Base-by-base conservation (phyloP, 92 coral and sea anemone genomes). In the Porites lobata region DNA sequence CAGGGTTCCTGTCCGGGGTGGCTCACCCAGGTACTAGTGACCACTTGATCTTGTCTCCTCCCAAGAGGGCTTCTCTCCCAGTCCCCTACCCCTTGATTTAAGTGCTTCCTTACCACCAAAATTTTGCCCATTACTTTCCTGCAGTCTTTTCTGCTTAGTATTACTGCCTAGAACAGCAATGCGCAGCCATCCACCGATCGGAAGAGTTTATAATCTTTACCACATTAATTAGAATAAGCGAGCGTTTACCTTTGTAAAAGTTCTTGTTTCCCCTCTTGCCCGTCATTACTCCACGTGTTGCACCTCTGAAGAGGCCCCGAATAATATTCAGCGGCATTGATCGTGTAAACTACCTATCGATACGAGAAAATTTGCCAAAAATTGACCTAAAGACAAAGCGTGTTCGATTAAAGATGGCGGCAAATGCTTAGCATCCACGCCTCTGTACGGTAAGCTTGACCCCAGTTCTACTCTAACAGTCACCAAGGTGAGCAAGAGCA, bases 221-320 rank as follows among this genome's bases (percentile, higher is more conserved):
- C 59, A 74, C 12, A 52, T 5, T 51, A 78, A 56, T 29, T 38
- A 38, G 47, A 38, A 38, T 38, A 38, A 38, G 47, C 0, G 47
- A 38, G 47, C 47, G 47, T 38, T 38, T 78, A 95, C 99, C 99
- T 97, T 97, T 97, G 81, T 95, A 97, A 87, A 95, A 97, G 82
- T 97, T 96, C 77, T 95, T 97, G 89, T 97, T 97, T 66, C 99
- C 99, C 14, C 88, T 91, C 83, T 97, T 97, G 38, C 99, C 99
- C 13, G 98, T 97, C 95, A 97, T 90, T 1, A 97, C 98, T 24
- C 94, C 92, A 69, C 99, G 95, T 72, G 94, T 90, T 6, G 99
- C 99, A 22, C 99, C 99, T 83, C 99, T 91, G n/a, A 95, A 63
- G 66, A 97, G 47, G 20, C 99, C 98, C 62, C 99, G 91, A 78